Conservation (phyloP, 2,888 invertebrate genomes). For the Stictocephala bisonia region DNA sequence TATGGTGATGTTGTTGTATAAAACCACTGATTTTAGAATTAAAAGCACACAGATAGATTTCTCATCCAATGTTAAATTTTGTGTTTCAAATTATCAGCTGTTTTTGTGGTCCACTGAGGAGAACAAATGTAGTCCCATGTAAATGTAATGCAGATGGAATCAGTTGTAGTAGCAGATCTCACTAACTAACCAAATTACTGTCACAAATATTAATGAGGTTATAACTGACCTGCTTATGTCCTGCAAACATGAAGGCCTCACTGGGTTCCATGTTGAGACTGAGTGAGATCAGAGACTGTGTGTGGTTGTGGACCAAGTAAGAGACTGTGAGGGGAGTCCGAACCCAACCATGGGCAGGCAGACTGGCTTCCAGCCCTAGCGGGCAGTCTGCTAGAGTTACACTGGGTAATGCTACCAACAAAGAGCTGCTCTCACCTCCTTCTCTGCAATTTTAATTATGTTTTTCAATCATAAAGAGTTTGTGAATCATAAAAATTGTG, state of each 20-base stretch:
- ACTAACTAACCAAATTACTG: background rate
- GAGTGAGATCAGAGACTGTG: slow-evolving; percentile 76
- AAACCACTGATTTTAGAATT: too few species aligned
- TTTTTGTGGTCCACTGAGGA: too few species aligned
- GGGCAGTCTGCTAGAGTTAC: slow-evolving; percentile 73
- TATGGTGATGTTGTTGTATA: too few species aligned
- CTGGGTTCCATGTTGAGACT: slow-evolving; percentile 82
- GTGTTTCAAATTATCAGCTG: too few species aligned
- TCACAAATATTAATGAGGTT: slow-evolving; percentile 20
- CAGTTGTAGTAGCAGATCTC: background rate
- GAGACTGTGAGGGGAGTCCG: slow-evolving; percentile 76
- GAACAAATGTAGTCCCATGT: too few species aligned
- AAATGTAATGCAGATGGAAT: too few species aligned
- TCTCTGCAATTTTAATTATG: slow-evolving; percentile 59
- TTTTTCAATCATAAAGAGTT: too few species aligned
- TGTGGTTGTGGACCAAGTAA: slow-evolving; percentile 79
- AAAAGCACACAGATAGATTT: too few species aligned
- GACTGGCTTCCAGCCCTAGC: slow-evolving; percentile 69
- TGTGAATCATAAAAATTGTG: too few species aligned
- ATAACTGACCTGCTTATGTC: slow-evolving; percentile 82
- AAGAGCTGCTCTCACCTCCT: slow-evolving; percentile 64
- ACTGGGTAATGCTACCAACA: slow-evolving; percentile 70
- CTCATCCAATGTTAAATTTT: too few species aligned
- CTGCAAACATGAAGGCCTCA: slow-evolving; percentile 95
- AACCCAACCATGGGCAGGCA: slow-evolving; percentile 81